These are phyloP conservation scores for Phalacrocorax brasilianus DNA, from an alignment of 2,113 vertebrate species.

Conservation along the genomic window DNA sequence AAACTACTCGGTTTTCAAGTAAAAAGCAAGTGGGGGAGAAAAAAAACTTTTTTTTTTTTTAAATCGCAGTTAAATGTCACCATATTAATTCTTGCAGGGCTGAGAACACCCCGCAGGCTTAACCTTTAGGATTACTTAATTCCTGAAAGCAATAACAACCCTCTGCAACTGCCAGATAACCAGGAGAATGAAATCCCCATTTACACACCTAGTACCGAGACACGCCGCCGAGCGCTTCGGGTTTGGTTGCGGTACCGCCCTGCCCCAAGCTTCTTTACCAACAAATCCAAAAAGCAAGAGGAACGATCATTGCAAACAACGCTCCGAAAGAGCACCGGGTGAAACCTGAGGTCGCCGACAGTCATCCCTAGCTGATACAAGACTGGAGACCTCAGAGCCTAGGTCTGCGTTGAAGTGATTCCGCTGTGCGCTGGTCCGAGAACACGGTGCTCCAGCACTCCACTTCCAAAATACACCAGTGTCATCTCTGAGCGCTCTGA, in stretches of 20 bases:
- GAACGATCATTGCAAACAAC: rapidly evolving
- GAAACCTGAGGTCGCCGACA: background rate
- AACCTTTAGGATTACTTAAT: conserved; percentile 47
- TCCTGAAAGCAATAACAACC: background rate
- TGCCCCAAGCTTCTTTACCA: background rate
- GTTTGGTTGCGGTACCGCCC: background rate
- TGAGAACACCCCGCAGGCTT: conserved; percentile 41
- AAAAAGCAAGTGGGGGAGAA: background rate
- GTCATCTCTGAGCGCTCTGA: background rate
- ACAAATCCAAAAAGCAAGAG: background rate
- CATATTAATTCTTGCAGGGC: conserved; percentile 35
- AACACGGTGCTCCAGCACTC: rapidly evolving
- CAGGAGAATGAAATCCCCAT: background rate
- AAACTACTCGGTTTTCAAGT: background rate
- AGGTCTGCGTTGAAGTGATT: rapidly evolving
- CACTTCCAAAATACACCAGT: background rate
- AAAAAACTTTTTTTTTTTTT: background rate
- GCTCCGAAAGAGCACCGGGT: background rate
- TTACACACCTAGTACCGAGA: rapidly evolving
- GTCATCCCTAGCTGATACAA: rapidly evolving
- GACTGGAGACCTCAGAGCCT: background rate
- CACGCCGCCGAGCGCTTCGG: rapidly evolving
- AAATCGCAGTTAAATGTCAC: conserved; percentile 44
- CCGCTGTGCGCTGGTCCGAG: background rate
- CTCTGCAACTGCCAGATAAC: conserved; percentile 16